phyloP scores from a whole-genome alignment of 2,113 vertebrate genomes.

The Tachysurus fulvidraco region DNA sequence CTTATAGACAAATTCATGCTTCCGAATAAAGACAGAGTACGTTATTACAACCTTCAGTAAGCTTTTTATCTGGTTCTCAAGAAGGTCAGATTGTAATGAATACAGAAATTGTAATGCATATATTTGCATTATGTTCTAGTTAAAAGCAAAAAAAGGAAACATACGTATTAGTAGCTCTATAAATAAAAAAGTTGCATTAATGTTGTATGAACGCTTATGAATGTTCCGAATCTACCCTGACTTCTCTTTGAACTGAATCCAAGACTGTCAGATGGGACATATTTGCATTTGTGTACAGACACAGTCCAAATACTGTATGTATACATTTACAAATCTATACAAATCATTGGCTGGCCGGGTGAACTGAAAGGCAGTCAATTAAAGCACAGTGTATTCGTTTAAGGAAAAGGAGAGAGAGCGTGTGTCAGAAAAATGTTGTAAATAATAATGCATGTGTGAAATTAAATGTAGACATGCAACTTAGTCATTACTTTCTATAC shows the following conservation, averaged over 20 bases:
- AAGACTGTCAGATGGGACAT: neutral
- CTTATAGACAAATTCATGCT: neutral
- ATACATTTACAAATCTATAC: neutral
- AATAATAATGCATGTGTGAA: conserved; percentile 47
- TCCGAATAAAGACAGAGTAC: neutral
- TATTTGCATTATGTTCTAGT: neutral
- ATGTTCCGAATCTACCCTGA: neutral
- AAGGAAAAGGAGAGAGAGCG: neutral
- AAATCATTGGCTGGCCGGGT: conserved; percentile 10
- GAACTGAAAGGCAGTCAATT: conserved; percentile 5
- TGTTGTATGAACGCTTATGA: neutral
- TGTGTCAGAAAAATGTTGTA: neutral
- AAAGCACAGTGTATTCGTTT: neutral
- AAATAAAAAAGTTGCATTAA: neutral
- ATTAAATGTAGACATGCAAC: conserved; percentile 51
- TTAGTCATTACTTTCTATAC: conserved; percentile 14
- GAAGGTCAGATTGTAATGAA: neutral
- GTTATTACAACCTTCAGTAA: neutral
- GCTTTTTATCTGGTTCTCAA: neutral
- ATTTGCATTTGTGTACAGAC: too few species aligned
- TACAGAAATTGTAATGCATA: neutral
- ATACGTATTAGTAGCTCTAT: neutral
- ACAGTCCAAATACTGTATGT: too few species aligned
- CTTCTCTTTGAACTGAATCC: neutral
- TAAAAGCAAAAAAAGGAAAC: neutral